phyloP scores from a whole-genome alignment of 2,113 vertebrate species.

The Sylvia atricapilla region DNA sequence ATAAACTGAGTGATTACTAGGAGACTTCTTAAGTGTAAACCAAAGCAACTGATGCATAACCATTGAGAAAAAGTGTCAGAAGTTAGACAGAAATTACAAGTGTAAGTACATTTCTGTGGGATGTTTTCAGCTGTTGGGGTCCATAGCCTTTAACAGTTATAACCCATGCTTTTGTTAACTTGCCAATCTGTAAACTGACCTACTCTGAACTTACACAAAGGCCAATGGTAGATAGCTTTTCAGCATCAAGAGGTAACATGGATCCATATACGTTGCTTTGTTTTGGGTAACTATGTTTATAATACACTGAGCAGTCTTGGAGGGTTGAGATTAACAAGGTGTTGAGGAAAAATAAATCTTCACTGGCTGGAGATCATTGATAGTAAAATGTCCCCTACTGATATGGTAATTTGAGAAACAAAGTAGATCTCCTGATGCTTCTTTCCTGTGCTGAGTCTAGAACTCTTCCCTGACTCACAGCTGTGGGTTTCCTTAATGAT shows the following conservation, averaged over 20 bases:
- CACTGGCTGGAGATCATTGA: background rate
- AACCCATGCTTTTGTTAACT: background rate
- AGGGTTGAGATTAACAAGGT: background rate
- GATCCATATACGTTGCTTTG: background rate
- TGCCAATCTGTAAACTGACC: background rate
- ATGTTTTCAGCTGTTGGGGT: background rate
- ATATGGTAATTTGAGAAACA: constrained; percentile 15
- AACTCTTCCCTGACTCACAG: background rate
- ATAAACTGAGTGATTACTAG: background rate
- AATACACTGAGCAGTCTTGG: background rate
- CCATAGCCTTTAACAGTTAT: background rate
- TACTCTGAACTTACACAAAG: background rate
- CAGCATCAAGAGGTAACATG: background rate
- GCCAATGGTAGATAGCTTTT: background rate
- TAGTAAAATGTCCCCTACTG: background rate
- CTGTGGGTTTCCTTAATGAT: background rate
- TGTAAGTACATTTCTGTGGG: background rate
- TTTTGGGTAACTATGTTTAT: background rate
- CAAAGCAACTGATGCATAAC: background rate
- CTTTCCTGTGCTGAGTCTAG: background rate
- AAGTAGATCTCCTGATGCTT: background rate
- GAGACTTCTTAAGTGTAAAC: background rate
- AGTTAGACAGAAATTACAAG: background rate
- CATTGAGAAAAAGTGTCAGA: background rate
- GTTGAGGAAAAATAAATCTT: background rate